Percentiles rank a stretch among this genome's conserved stretches.
phyloP scores from a whole-genome alignment of 2,888 invertebrate species.

The Dexiosoma caninum region DNA sequence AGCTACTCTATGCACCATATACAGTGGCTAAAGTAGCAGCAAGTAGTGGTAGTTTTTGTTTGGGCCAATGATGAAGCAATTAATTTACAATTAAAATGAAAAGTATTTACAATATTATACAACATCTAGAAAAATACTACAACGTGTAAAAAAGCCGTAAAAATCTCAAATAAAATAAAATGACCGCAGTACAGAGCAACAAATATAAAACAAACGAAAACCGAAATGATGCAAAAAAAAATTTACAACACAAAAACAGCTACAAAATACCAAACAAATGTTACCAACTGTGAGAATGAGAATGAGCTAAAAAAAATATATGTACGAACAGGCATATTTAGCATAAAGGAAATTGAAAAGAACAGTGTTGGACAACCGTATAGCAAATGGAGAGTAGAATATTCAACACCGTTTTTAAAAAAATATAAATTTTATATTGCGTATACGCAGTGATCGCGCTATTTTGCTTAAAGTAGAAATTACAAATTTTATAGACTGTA shows the following conservation, averaged over 20 bases:
- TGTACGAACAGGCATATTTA: not conserved
- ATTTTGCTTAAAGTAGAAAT: too few species aligned
- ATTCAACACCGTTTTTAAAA: too few species aligned
- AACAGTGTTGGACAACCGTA: not conserved
- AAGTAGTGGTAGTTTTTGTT: constrained; percentile 50
- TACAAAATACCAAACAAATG: constrained; percentile 65
- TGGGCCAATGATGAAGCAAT: constrained; percentile 73
- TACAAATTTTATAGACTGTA: too few species aligned
- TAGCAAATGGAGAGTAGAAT: not conserved
- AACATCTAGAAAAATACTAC: constrained; percentile 60
- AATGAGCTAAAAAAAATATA: constrained; percentile 11
- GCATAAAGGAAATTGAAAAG: not conserved
- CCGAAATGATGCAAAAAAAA: not conserved
- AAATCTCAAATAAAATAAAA: constrained; percentile 49
- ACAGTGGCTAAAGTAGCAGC: constrained; percentile 8
- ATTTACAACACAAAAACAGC: constrained; percentile 64
- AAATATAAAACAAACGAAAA: constrained; percentile 15
- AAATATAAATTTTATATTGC: too few species aligned
- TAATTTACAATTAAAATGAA: constrained; percentile 75
- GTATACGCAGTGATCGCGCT: too few species aligned
- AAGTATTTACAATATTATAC: constrained; percentile 71
- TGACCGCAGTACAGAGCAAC: constrained; percentile 55
- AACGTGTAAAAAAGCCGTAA: constrained; percentile 16
- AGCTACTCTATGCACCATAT: not conserved
- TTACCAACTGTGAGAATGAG: constrained; percentile 64